A percentile compares a stretch with the other conserved stretches of the same genome.
Evolutionary conservation across 1,140 invertebrate species (phyloP).

Genomic region (Anoplolepis gracilipes): DNA sequence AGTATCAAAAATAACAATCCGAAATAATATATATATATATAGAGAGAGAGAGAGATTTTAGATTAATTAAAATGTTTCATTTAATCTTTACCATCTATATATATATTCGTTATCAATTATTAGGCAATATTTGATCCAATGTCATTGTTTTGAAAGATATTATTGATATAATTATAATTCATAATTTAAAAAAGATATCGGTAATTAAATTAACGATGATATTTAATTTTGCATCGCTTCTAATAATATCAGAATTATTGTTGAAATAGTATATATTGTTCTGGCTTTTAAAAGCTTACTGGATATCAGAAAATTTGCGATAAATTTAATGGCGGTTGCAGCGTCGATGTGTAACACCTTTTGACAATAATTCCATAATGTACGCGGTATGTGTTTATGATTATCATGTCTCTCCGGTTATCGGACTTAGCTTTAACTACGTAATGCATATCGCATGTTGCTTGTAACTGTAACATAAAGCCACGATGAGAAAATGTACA

Average conservation of each 20-base stretch:
- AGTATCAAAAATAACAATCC: too few relatives aligned
- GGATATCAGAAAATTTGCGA: constrained; percentile 46
- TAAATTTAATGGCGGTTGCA: constrained; percentile 31
- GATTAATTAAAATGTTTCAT: background rate
- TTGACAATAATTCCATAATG: constrained; percentile 31
- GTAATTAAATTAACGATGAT: background rate
- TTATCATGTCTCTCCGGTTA: constrained; percentile 39
- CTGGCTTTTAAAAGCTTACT: constrained; percentile 27
- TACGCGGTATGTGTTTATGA: constrained; percentile 8
- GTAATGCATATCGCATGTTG: background rate
- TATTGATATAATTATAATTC: background rate
- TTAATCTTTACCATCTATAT: background rate
- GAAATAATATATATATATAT: too few relatives aligned
- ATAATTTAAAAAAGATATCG: too few relatives aligned
- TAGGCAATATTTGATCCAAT: background rate
- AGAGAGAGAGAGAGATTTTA: too few relatives aligned
- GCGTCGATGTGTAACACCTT: constrained; percentile 14
- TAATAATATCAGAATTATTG: constrained; percentile 1
- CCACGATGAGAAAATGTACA: constrained; percentile 22
- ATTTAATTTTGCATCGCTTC: background rate
- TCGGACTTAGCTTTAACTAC: constrained; percentile 43
- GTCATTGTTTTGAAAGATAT: background rate
- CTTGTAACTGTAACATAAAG: background rate
- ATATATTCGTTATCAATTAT: too few relatives aligned
- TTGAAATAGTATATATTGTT: constrained; percentile 9